Conservation (phyloP, 2,888 invertebrate genomes). For the Dorcus parallelipipedus region DNA sequence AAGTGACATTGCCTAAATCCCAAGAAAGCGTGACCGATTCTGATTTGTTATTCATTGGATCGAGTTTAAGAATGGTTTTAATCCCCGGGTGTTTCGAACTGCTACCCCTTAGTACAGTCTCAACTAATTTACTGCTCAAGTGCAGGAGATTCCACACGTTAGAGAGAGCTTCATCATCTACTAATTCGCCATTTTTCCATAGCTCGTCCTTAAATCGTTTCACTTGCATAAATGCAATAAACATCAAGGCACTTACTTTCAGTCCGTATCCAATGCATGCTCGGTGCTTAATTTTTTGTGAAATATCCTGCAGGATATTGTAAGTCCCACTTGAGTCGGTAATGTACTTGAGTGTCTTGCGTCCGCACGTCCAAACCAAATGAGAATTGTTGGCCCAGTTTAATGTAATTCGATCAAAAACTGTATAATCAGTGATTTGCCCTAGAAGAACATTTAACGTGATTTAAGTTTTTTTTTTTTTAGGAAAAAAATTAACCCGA, state of each 20-base stretch:
- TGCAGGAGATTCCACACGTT: slow-evolving; percentile 84
- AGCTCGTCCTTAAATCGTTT: slow-evolving; percentile 59
- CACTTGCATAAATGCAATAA: neutral
- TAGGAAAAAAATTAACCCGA: slow-evolving; percentile 46
- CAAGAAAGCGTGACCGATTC: slow-evolving; percentile 61
- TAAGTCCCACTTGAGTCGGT: slow-evolving; percentile 55
- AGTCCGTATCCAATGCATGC: slow-evolving; percentile 76
- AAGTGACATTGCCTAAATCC: slow-evolving; percentile 59
- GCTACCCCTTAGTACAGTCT: slow-evolving; percentile 56
- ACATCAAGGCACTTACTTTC: slow-evolving; percentile 55
- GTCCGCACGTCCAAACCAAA: slow-evolving; percentile 73
- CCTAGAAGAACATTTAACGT: slow-evolving; percentile 46
- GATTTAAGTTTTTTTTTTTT: neutral
- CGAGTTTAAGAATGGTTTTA: slow-evolving; percentile 55
- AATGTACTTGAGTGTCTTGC: slow-evolving; percentile 61
- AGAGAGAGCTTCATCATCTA: slow-evolving; percentile 70
- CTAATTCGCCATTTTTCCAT: slow-evolving; percentile 75
- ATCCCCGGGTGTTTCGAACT: slow-evolving; percentile 64
- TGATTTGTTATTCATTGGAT: slow-evolving; percentile 53
- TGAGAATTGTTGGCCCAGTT: slow-evolving; percentile 74
- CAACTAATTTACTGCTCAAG: slow-evolving; percentile 65
- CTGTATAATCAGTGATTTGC: slow-evolving; percentile 67
- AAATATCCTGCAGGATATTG: slow-evolving; percentile 63
- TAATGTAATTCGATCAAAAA: slow-evolving; percentile 78
- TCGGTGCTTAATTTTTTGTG: slow-evolving; percentile 67